phyloP scores from a whole-genome alignment of 2,113 vertebrate genomes.

The Opisthocomus hoazin region DNA sequence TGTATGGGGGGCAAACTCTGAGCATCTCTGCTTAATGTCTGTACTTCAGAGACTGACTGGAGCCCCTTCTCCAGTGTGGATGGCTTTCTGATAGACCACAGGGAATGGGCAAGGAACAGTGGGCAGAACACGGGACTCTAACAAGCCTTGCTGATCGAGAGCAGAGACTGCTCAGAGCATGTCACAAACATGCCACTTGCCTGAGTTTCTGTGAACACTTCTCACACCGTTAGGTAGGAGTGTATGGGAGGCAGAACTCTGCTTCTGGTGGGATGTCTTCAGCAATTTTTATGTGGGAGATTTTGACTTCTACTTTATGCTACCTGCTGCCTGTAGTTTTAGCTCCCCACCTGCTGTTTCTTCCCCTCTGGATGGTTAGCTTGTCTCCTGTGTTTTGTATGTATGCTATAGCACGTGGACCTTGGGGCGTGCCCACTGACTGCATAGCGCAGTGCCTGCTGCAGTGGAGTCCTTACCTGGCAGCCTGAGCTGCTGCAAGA shows the following conservation, averaged over 20 bases:
- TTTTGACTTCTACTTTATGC: neutral
- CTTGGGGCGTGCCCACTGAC: neutral
- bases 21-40: neutral
- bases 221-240: neutral
- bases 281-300: neutral
- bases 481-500: neutral
- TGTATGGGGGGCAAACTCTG: neutral
- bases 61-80: neutral
- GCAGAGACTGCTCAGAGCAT: neutral
- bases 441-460: neutral
- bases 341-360: too few relatives aligned
- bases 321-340: neutral
- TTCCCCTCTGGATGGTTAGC: too few relatives aligned
- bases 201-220: neutral
- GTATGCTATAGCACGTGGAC: neutral
- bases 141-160: neutral
- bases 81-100: neutral
- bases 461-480: neutral
- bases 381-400: neutral
- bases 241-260: neutral
- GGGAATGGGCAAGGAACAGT: neutral
- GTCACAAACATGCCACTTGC: neutral
- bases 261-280: neutral
- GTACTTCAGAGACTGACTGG: neutral
- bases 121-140: neutral